phyloP scores from a whole-genome alignment of 2,113 vertebrate genomes.

The Entomyzon cyanotis region DNA sequence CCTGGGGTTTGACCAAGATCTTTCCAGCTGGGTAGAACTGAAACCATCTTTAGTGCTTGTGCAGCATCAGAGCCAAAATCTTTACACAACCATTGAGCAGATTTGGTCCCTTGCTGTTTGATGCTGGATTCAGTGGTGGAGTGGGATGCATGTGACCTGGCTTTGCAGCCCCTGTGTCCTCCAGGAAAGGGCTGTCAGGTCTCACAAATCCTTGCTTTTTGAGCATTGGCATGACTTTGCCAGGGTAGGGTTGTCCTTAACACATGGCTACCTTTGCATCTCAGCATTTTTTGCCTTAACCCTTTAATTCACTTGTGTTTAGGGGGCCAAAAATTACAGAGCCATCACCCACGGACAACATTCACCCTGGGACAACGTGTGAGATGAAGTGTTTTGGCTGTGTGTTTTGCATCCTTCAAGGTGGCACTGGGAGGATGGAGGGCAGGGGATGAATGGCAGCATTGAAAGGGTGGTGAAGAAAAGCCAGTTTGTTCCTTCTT shows the following conservation, averaged over 20 bases:
- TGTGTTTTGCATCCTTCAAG: slow-evolving; percentile 27
- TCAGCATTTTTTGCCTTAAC: neutral
- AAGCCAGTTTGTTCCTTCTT: slow-evolving; percentile 55
- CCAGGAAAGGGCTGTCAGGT: neutral
- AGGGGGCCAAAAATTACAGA: neutral
- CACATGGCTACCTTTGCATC: neutral
- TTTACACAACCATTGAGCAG: neutral
- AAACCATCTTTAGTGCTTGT: neutral
- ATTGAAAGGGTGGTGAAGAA: slow-evolving; percentile 62
- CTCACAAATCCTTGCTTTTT: neutral
- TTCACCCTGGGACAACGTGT: neutral
- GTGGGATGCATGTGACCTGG: neutral
- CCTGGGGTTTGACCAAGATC: slow-evolving; percentile 6
- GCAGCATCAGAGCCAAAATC: neutral
- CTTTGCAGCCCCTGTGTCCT: neutral
- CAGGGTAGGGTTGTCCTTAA: neutral
- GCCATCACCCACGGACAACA: accelerated
- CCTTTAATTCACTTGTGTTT: neutral
- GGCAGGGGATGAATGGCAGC: slow-evolving; percentile 54
- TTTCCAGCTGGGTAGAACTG: neutral
- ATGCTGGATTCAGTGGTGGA: accelerated
- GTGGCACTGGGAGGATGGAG: slow-evolving; percentile 33
- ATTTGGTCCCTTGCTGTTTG: neutral
- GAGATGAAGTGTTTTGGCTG: neutral
- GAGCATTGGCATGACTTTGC: neutral